Evolutionary conservation across 2,113 vertebrate genomes (phyloP), one percentile per base, ranked within the genome.

Genomic region (Ginglymostoma cirratum): DNA sequence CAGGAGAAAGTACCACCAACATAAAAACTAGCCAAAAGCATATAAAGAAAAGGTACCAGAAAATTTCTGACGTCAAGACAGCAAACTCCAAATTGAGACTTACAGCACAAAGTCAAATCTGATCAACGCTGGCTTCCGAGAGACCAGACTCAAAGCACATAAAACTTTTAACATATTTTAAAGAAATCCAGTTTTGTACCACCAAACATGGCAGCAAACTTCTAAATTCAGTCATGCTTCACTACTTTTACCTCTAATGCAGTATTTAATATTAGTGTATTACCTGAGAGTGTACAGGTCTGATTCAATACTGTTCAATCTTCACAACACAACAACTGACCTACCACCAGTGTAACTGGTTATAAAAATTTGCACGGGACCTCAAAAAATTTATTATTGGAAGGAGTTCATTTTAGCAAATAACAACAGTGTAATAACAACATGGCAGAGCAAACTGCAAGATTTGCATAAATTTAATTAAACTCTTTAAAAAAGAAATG

Each of bases 11-110:
- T 27, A 34, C 27, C 42, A 70, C 66, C 21, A 94, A 48, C 65
- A 23, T 94, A 94, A 67, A 94, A 67, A 94, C 38, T 30, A 94
- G 42, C 66, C 10, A 69, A 94, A 94, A 70, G 93, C 65, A 94
- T 94, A 38, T 8, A 67, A 69, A 69, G 55, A 66, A 94, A 69
- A 94, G 55, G 34, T 38, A n/a, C 52, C 14, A 66, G 23, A 38
- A 21, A 6, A 89, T 34, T 90, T n/a, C 34, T n/a, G 5, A 15
- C 52, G 12, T 30, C 24, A 89, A 89, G 48, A 90, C 2, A 34
- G 55, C 45, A 55, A 90, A 34, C 4, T n/a, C 34, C 30, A 89
- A 17, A 14, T 89, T 4, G 48, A 89, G 0, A 30, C 27, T 27
- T 14, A 52, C 8, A 55, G 86, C 48, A 34, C 34, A 61, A 66